phyloP scores from a whole-genome alignment of 2,113 vertebrate species.

The Pogonocichla stellata region DNA sequence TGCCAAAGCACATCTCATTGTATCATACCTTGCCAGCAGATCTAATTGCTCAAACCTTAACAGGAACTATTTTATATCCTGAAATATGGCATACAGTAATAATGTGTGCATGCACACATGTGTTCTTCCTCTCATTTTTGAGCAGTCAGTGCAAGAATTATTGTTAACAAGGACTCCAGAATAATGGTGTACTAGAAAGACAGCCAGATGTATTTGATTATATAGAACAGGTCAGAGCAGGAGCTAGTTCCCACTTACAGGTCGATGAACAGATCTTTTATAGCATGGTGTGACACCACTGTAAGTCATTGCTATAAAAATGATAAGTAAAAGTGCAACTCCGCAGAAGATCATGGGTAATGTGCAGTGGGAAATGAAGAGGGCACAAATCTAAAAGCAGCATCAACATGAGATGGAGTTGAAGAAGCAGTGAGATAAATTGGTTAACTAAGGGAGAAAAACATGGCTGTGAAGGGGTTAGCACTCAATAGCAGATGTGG shows the following conservation, averaged over 20 bases:
- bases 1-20: not conserved
- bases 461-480: not conserved
- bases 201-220: not conserved
- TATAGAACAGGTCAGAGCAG: not conserved
- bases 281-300: not conserved
- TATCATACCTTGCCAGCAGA: not conserved
- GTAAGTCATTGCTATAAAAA: not conserved
- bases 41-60: not conserved
- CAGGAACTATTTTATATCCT: not conserved
- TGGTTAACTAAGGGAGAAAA: not conserved
- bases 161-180: not conserved
- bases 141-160: not conserved
- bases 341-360: not conserved
- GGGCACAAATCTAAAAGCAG: not conserved
- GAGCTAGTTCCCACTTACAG: not conserved
- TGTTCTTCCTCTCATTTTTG: not conserved
- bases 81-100: not conserved
- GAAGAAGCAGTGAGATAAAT: not conserved
- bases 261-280: slow-evolving; percentile 23
- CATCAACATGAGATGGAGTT: not conserved
- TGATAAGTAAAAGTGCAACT: not conserved
- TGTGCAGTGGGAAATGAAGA: not conserved
- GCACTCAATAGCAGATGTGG: not conserved
- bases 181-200: not conserved
- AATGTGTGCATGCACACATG: accelerated